phyloP scores from a whole-genome alignment of 2,797 vertebrate genomes.

The Sebastes paucispinis region DNA sequence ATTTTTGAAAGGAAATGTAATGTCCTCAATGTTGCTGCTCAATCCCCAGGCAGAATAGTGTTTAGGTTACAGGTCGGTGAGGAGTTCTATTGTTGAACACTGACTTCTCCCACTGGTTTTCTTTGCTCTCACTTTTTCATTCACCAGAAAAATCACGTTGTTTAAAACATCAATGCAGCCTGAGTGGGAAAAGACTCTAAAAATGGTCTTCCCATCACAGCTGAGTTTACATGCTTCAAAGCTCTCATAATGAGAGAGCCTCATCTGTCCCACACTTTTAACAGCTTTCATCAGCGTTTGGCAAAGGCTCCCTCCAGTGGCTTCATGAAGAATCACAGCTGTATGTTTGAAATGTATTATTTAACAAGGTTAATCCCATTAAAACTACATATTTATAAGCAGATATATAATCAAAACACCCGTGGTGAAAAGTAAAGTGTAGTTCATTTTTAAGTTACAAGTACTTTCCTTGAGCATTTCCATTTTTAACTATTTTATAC shows the following conservation, averaged over 20 bases:
- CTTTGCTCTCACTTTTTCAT: not conserved
- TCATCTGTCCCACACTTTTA: not conserved
- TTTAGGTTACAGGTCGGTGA: not conserved
- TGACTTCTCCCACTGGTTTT: not conserved
- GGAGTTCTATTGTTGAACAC: not conserved
- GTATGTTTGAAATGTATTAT: not conserved
- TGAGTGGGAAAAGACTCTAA: not conserved
- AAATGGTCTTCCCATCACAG: not conserved
- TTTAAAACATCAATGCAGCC: constrained; percentile 3
- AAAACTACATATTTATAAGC: not conserved
- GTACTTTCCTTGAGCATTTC: not conserved
- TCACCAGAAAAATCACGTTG: not conserved
- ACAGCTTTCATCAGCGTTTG: not conserved
- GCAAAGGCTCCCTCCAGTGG: constrained; percentile 27
- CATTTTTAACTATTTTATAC: not conserved
- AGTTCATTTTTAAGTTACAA: not conserved
- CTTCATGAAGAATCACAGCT: not conserved
- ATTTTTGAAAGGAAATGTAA: constrained; percentile 12
- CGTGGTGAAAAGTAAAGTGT: not conserved
- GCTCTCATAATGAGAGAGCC: not conserved
- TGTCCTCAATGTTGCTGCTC: not conserved
- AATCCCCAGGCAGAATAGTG: not conserved
- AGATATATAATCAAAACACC: not conserved
- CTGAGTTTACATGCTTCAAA: constrained; percentile 6
- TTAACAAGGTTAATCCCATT: not conserved